Evolutionary conservation across 1,140 invertebrate genomes (phyloP), one percentile per base, ranked within the genome.

Genomic region (Pseudomyrmex pallidus): DNA sequence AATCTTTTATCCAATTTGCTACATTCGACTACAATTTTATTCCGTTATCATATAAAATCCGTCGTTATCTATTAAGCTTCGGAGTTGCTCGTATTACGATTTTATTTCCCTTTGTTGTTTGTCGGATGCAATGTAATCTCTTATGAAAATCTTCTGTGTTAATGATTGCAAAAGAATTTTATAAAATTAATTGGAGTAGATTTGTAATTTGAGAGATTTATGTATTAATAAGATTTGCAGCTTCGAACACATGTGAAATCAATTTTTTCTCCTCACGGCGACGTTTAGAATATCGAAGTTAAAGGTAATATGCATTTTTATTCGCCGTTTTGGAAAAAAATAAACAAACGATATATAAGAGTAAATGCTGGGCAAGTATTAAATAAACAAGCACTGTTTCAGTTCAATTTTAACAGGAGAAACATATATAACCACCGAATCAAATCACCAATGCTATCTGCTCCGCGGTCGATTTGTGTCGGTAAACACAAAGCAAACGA

Each of bases 391-490:
- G 66, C 46, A 20, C 57, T 68, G 54, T 78, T 78, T 68, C 44
- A 10, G 17, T 68, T 78, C 74, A 78, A 78, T 78, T 78, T 78
- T 78, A 64, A 52, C 35, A 78, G 17, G 10, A 15, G 13, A 78
- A 78, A 78, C 17, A 57, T 59, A 7, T 35, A 57, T 67, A 70
- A 70, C 64, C 44, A 46, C 54, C 7, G 15, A 70, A 80, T 80
- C 54, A 70, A 70, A 80, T 54, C 44, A 2, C 54, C 54, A 20
- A 17, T 12, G 66, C 63, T 63, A 74, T 52, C 46, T 15, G 22
- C 57, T 70, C 54, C 35, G 50, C 20, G 76, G 64, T 59, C 76
- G 76, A 80, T 80, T 80, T 80, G 68, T 80, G 56, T 80, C 76
- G 54, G 70, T 80, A 80, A 80, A 80, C n/a, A 61, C 54, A 15